Conservation (phyloP, 2,797 vertebrate genomes). For the Novumbra hubbsi region DNA sequence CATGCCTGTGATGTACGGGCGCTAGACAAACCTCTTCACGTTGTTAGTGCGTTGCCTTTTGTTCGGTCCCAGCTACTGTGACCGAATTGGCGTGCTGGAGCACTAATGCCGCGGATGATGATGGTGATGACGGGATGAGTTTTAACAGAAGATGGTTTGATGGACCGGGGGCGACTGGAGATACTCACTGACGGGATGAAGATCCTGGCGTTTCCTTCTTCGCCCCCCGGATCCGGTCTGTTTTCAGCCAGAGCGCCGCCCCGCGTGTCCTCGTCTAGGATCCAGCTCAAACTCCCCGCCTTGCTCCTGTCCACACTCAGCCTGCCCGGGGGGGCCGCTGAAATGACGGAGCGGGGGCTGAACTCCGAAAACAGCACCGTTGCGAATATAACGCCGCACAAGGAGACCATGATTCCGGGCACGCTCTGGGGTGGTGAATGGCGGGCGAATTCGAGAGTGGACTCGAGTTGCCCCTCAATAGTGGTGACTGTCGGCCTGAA, state of each 20-base stretch:
- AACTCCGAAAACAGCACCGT: conserved; percentile 82
- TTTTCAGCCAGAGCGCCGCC: conserved; percentile 60
- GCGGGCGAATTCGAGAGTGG: conserved; percentile 28
- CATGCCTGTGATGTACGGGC: conserved; percentile 54
- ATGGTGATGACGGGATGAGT: background rate
- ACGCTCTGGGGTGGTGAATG: no score
- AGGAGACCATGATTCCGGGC: conserved; percentile 71
- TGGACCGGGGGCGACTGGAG: background rate
- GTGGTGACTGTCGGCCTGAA: conserved; percentile 5
- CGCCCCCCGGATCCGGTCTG: conserved; percentile 54
- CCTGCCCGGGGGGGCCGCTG: conserved; percentile 71
- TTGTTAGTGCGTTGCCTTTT: conserved; percentile 50
- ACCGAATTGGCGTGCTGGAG: background rate
- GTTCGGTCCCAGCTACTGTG: conserved; percentile 47
- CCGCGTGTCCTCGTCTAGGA: conserved; percentile 60
- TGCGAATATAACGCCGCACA: conserved; percentile 70
- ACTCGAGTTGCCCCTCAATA: background rate
- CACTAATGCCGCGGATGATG: background rate
- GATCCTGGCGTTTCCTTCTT: conserved; percentile 69
- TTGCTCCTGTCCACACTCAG: conserved; percentile 67
- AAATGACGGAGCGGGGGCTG: conserved; percentile 64
- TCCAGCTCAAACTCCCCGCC: conserved; percentile 57
- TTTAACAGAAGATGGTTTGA: conserved; percentile 14
- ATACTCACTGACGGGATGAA: conserved; percentile 67
- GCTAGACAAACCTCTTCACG: conserved; percentile 50